Evolutionary conservation across 2,113 vertebrate genomes (phyloP), one percentile per base, ranked within the genome.

Genomic region (Mesitornis unicolor): DNA sequence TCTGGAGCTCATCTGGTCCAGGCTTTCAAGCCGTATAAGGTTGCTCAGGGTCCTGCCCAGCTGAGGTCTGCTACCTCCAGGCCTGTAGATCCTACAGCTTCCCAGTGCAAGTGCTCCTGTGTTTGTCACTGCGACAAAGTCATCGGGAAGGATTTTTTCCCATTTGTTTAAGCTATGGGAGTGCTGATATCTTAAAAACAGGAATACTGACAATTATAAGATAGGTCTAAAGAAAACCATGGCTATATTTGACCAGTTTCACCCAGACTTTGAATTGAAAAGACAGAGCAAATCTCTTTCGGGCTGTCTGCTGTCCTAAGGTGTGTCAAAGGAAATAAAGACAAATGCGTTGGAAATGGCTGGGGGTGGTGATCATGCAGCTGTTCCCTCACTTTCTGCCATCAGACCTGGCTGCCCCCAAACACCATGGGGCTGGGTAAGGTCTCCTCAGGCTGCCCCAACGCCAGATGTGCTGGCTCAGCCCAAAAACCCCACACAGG

Each of bases 31-130:
- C 19, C n/a, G 33, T 48, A 0, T 9, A n/a, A 60, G 21, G 16
- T 4, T 48, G 13, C 15, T 75, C 20, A 33, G 19, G 24, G 22
- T 60, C 43, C 75, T 59, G 5, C 6, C 25, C 15, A 57, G 36
- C 11, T 3, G 5, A 91, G n/a, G 21, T 17, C 15, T 74, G 40
- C 21, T 77, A 8, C 9, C 14, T 53, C 50, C 40, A 74, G 36
- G 26, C 25, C 71, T 54, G 13, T 1, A 51, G 25, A 69, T 81
- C 14, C 18, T 43, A 65, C n/a, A 65, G 28, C 5, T 93, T 91
- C 56, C 50, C 1, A 1, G 6, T 40, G 21, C 3, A 89, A 63
- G 54, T 42, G 8, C 40, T 89, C 29, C 45, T 25, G 28, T 0
- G 0, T 78, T 87, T 61, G 36, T 47, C 47, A 53, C 31, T n/a